Base-by-base conservation (phyloP, 2,797 vertebrate genomes). In the Brachyalestes nurse region DNA sequence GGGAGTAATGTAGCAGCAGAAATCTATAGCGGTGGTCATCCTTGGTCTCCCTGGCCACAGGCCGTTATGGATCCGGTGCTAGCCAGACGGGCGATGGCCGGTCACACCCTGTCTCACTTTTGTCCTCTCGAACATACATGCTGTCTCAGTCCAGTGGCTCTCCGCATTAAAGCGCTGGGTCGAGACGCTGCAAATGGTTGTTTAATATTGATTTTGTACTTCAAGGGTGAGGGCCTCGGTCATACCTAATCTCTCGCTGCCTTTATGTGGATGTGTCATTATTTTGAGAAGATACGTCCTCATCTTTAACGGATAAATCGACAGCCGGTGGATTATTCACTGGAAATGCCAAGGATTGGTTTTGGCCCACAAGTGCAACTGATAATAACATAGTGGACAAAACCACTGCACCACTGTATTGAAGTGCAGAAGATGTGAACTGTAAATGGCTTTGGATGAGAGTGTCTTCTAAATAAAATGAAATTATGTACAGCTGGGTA, bases 1-100 rank as follows among this genome's bases (percentile, higher is more conserved):
- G 79, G 51, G 65, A 61, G 58, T 61, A 76, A 77, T 75, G 77
- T 79, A 72, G 69, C 60, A 72, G 82, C 34, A 25, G 58, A 62
- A 55, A 83, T 85, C 83, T 75, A 78, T 77, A 25, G 73, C 42
- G 66, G 70, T 75, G 81, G 57, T 77, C 79, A 77, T 79, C 49
- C 61, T 77, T 47, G 62, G 61, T 60, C 21, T 83, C 75, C 65
- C 6, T 62, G 40, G 14, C 17, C 21, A 38, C 64, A 7, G 70
- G 34, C 25, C 13, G n/a, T 58, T 77, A 82, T 75, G 19, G 77
- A 79, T 83, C 40, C 58, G 28, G 57, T 69, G 73, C 64, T 49
- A 75, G 75, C 64, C 40, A 49, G 4, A 62, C 21, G 5, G 69
- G 62, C 34, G 23, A 65, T 64, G 51, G 25, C 7, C 9, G 6